phyloP scores from a whole-genome alignment of 2,797 vertebrate genomes.

The Hippocampus kuda region DNA sequence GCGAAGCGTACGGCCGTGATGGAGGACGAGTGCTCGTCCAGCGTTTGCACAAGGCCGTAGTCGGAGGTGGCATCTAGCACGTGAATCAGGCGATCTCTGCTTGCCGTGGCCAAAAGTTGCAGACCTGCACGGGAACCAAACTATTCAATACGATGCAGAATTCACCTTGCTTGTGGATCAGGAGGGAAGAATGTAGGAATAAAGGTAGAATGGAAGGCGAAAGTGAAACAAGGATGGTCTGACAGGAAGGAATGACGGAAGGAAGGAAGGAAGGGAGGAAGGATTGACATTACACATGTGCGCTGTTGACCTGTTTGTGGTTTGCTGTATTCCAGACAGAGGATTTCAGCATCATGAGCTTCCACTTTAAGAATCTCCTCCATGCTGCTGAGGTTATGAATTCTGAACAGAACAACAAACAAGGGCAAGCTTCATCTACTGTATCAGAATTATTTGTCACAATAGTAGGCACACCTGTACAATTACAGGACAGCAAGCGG shows the following conservation, averaged over 20 bases:
- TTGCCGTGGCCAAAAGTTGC: slow-evolving; percentile 84
- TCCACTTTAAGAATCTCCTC: slow-evolving; percentile 82
- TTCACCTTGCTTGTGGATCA: background rate
- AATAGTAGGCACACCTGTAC: background rate
- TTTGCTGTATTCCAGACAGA: slow-evolving; percentile 89
- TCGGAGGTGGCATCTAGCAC: slow-evolving; percentile 79
- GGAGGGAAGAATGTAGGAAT: too few relatives aligned
- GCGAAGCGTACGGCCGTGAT: slow-evolving; percentile 92
- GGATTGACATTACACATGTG: background rate
- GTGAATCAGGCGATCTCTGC: slow-evolving; percentile 87
- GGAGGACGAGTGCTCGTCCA: slow-evolving; percentile 92
- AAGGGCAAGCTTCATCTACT: background rate
- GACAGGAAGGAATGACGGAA: too few relatives aligned
- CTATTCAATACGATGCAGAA: background rate
- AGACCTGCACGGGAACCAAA: slow-evolving; percentile 67
- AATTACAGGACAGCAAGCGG: too few relatives aligned
- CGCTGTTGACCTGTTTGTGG: slow-evolving; percentile 76
- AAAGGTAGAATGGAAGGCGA: too few relatives aligned
- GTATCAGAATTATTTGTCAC: background rate
- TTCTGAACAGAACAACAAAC: slow-evolving; percentile 58
- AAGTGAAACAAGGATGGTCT: too few relatives aligned
- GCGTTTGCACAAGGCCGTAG: slow-evolving; percentile 83
- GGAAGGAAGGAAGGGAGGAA: too few relatives aligned
- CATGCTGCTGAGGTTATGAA: slow-evolving; percentile 79
- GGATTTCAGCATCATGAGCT: slow-evolving; percentile 87